A percentile compares a stretch with the other conserved stretches of the same genome.
Conservation (phyloP, 1,140 invertebrate genomes). For the Drosophila persimilis region DNA sequence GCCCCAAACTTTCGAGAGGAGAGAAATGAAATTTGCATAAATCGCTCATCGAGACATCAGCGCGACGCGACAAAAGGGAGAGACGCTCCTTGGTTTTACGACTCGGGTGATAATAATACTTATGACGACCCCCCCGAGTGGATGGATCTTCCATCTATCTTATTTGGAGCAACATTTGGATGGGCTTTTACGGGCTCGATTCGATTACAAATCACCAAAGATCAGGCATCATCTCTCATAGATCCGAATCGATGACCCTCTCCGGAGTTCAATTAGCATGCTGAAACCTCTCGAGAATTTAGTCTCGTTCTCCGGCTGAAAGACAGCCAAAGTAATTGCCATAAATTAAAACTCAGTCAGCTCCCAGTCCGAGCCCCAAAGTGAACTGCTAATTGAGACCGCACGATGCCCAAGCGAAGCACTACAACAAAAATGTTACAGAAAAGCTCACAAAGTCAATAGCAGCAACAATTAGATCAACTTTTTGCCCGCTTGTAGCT, state of each 20-base stretch:
- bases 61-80: conserved; percentile 22
- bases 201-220: conserved; percentile 8
- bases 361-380: conserved; percentile 23
- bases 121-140: conserved; percentile 49
- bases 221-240: background rate
- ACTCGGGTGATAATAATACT: conserved; percentile 35
- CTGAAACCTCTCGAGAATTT: conserved; percentile 39
- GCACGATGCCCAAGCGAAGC: conserved; percentile 36
- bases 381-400: conserved; percentile 60
- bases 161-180: conserved; percentile 53
- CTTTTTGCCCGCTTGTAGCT: conserved; percentile 30
- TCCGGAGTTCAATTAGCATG: conserved; percentile 63
- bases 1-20: background rate
- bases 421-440: conserved; percentile 6
- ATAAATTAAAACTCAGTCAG: conserved; percentile 69
- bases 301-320: conserved; percentile 19
- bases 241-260: conserved; percentile 28
- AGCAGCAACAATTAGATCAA: conserved; percentile 64
- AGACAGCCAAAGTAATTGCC: conserved; percentile 64
- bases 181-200: background rate
- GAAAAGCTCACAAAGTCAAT: conserved; percentile 23
- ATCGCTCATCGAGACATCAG: conserved; percentile 35
- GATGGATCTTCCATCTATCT: conserved; percentile 22
- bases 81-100: conserved; percentile 41
- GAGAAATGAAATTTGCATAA: conserved; percentile 62